Conservation (phyloP, 2,113 vertebrate species). For the Dissostichus mawsoni region DNA sequence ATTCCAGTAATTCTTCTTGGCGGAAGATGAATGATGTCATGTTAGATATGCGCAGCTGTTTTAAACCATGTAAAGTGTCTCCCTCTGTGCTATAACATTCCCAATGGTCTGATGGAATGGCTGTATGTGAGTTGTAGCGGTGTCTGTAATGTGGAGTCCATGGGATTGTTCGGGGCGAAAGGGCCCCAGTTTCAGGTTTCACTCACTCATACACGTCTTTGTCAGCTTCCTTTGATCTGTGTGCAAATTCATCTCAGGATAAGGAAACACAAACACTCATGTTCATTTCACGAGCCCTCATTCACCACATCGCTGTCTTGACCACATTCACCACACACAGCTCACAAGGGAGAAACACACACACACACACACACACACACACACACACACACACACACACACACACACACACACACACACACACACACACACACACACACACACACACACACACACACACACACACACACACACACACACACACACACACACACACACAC, state of each 20-base stretch:
- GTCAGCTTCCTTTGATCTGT: slow-evolving; percentile 65
- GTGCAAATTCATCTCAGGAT: slow-evolving; percentile 62
- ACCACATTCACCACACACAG: slow-evolving; percentile 23
- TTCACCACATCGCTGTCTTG: slow-evolving; percentile 49
- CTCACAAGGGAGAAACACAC: slow-evolving; percentile 38
- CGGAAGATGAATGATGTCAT: slow-evolving; percentile 55
- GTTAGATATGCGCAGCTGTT: slow-evolving; percentile 68
- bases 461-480: not conserved
- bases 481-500: slow-evolving; percentile 44
- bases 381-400: slow-evolving; percentile 44
- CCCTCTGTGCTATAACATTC: slow-evolving; percentile 43
- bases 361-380: slow-evolving; percentile 22
- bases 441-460: slow-evolving; percentile 44
- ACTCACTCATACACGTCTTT: slow-evolving; percentile 56
- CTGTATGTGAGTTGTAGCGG: slow-evolving; percentile 15
- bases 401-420: slow-evolving; percentile 43
- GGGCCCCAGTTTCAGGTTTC: slow-evolving; percentile 62
- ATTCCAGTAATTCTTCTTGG: slow-evolving; percentile 18
- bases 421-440: slow-evolving; percentile 44
- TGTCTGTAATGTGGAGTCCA: slow-evolving; percentile 65
- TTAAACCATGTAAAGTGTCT: slow-evolving; percentile 32
- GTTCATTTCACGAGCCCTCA: slow-evolving; percentile 53
- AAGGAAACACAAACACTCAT: slow-evolving; percentile 63
- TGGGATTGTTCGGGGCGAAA: slow-evolving; percentile 41
- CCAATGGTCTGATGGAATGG: slow-evolving; percentile 44